Conservation (phyloP, 2,888 invertebrate species). For the Mechanitis mazaeus region DNA sequence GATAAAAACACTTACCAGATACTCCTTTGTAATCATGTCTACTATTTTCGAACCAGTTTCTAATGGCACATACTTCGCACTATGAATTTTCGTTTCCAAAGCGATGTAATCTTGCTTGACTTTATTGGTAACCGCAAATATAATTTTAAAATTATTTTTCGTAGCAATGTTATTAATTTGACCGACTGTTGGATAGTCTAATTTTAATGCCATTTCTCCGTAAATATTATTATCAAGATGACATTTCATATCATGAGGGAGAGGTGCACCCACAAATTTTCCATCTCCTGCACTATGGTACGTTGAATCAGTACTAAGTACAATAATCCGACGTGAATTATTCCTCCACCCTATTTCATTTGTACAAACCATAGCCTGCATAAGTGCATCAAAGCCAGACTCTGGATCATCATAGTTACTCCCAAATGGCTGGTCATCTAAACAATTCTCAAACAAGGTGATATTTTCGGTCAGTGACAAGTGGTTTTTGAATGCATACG, state of each 20-base stretch:
- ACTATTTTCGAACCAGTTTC: constrained; percentile 76
- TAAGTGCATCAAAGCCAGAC: constrained; percentile 90
- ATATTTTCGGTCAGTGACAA: constrained; percentile 80
- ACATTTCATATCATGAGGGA: constrained; percentile 82
- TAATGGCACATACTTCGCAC: constrained; percentile 78
- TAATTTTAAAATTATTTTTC: constrained; percentile 84
- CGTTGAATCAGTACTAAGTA: constrained; percentile 86
- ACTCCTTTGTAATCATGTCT: constrained; percentile 81
- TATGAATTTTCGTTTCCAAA: constrained; percentile 79
- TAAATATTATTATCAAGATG: constrained; percentile 77
- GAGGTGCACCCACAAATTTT: constrained; percentile 81
- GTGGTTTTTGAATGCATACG: constrained; percentile 80
- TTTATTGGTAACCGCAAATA: constrained; percentile 81
- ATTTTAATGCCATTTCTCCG: constrained; percentile 64
- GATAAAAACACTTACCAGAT: constrained; percentile 69
- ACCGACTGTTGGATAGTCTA: constrained; percentile 89
- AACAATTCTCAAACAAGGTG: constrained; percentile 54
- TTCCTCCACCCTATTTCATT: constrained; percentile 85
- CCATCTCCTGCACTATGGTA: constrained; percentile 91
- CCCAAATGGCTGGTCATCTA: constrained; percentile 11
- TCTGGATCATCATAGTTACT: constrained; percentile 83
- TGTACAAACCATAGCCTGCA: constrained; percentile 87
- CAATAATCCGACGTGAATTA: constrained; percentile 82
- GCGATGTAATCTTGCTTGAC: constrained; percentile 62
- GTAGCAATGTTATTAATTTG: constrained; percentile 79